A percentile compares a stretch with the other conserved stretches of the same genome.
phyloP scores from a whole-genome alignment of 2,888 invertebrate genomes.

The Ommatoiulus sabulosus region DNA sequence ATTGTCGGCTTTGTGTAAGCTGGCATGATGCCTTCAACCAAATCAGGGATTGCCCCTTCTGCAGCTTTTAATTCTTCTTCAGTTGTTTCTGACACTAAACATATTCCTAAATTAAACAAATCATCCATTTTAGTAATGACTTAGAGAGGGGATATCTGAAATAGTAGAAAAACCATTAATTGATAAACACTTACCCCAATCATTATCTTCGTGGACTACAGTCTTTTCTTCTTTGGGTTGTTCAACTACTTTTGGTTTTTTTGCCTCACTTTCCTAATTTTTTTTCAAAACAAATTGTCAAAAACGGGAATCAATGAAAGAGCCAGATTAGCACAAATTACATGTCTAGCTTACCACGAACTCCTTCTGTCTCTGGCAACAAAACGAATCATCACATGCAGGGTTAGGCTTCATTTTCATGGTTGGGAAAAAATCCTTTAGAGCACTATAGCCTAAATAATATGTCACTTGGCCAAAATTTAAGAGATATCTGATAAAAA shows the following conservation, averaged over 20 bases:
- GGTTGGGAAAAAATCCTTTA: conserved; percentile 96
- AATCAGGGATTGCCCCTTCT: conserved; percentile 66
- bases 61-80: conserved; percentile 63
- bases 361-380: conserved; percentile 71
- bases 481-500: conserved; percentile 79
- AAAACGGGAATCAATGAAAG: neutral
- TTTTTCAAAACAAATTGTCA: neutral
- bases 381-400: conserved; percentile 86
- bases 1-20: conserved; percentile 79
- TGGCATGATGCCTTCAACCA: conserved; percentile 73
- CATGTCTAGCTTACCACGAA: conserved; percentile 62
- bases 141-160: neutral
- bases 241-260: conserved; percentile 66
- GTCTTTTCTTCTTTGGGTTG: conserved; percentile 69
- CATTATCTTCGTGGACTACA: conserved; percentile 87
- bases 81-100: conserved; percentile 78
- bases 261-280: conserved; percentile 73
- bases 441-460: conserved; percentile 96
- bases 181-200: conserved; percentile 79
- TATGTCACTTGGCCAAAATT: conserved; percentile 90
- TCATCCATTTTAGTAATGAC: conserved; percentile 28
- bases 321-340: neutral
- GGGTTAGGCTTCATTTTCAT: conserved; percentile 93
- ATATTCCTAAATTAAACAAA: conserved; percentile 66
- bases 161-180: neutral